These are phyloP conservation scores for Macropis europaea DNA, from an alignment of 2,888 invertebrate species.

Conservation along the genomic window DNA sequence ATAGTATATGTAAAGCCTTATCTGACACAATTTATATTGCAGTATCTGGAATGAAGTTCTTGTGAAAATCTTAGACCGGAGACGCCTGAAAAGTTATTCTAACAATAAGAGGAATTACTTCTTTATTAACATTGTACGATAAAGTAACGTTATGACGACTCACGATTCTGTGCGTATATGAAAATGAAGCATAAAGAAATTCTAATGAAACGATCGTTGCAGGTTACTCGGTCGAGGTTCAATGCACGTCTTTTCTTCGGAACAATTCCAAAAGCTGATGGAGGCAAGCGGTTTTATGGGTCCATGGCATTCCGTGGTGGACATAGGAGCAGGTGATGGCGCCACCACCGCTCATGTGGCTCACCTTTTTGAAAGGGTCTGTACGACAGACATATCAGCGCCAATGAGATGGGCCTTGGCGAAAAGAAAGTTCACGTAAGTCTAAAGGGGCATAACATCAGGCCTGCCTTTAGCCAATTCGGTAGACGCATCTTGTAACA, in stretches of 20 bases:
- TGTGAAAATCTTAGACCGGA: no score
- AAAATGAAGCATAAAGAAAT: no score
- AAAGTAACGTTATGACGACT: no score
- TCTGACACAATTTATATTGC: no score
- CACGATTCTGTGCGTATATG: no score
- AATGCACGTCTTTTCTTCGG: constrained; percentile 96
- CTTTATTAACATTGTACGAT: no score
- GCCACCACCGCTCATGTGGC: constrained; percentile 92
- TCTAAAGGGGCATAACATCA: constrained; percentile 52
- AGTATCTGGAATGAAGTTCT: no score
- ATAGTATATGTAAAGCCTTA: no score
- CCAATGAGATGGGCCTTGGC: constrained; percentile 92
- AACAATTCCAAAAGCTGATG: constrained; percentile 88
- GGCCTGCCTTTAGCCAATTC: no score
- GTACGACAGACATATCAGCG: constrained; percentile 94
- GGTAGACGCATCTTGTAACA: constrained; percentile 19
- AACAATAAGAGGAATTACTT: no score
- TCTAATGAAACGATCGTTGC: constrained; percentile 57
- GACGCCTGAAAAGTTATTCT: no score
- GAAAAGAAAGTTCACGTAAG: constrained; percentile 89
- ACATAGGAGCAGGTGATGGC: constrained; percentile 98
- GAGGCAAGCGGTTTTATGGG: constrained; percentile 76
- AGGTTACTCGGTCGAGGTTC: constrained; percentile 94
- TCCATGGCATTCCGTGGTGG: constrained; percentile 84
- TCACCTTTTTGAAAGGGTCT: constrained; percentile 86